These are phyloP conservation scores for Rhodinocichla rosea DNA, from an alignment of 2,113 vertebrate species.

Conservation along the genomic window DNA sequence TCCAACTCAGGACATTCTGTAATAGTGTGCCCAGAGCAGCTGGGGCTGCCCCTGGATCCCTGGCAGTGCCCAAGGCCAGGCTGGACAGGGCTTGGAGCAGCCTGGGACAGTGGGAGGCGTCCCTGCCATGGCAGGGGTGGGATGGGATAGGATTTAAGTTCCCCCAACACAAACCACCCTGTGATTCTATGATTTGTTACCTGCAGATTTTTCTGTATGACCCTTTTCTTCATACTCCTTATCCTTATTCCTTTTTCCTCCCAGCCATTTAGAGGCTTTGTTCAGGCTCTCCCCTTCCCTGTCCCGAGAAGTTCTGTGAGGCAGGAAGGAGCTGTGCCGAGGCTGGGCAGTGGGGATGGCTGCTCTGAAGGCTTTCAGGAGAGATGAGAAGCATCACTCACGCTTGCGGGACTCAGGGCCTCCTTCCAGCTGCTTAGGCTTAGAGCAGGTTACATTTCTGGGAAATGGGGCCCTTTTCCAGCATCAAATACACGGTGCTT, in stretches of 20 bases:
- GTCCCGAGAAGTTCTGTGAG: neutral
- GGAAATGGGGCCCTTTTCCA: constrained; percentile 23
- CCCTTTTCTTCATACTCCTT: neutral
- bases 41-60: neutral
- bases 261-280: neutral
- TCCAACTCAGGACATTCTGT: neutral
- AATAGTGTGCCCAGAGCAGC: neutral
- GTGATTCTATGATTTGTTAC: neutral
- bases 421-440: constrained; percentile 15
- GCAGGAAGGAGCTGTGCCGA: accelerated
- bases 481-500: neutral
- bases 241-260: neutral
- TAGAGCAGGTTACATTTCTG: constrained; percentile 14
- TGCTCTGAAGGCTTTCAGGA: neutral
- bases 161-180: neutral
- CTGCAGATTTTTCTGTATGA: neutral
- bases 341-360: neutral
- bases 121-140: neutral
- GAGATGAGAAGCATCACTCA: neutral
- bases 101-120: neutral
- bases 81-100: neutral
- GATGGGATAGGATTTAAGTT: neutral
- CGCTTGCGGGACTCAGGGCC: neutral
- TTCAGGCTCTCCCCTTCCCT: neutral
- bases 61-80: neutral